Evolutionary conservation across 2,888 invertebrate genomes (phyloP).

Genomic region (Geotrupes spiniger): DNA sequence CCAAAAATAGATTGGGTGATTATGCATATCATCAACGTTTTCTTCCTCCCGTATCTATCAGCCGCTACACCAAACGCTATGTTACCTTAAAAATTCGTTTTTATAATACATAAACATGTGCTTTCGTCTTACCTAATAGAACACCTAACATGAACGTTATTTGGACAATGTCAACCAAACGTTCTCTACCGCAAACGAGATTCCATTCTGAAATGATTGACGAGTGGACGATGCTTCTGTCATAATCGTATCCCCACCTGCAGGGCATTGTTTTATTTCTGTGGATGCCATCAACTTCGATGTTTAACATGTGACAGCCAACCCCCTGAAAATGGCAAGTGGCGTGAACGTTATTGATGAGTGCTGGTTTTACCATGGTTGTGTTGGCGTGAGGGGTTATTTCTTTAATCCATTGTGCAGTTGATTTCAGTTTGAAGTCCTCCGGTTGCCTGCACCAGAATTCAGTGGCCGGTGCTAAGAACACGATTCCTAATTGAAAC

Average conservation of each 20-base stretch:
- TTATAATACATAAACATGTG: not conserved
- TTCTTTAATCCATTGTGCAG: slow-evolving; percentile 49
- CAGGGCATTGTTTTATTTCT: slow-evolving; percentile 33
- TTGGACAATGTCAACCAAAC: slow-evolving; percentile 59
- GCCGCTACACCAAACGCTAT: slow-evolving; percentile 60
- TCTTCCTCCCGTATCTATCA: slow-evolving; percentile 62
- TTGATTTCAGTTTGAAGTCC: slow-evolving; percentile 35
- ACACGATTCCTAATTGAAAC: slow-evolving; percentile 62
- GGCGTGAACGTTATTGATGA: no score
- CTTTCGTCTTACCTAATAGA: slow-evolving; percentile 49
- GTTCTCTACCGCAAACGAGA: slow-evolving; percentile 60
- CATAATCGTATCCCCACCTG: slow-evolving; percentile 52
- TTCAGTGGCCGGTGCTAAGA: slow-evolving; percentile 59
- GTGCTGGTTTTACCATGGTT: no score
- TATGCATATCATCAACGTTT: slow-evolving; percentile 57
- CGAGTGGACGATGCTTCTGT: slow-evolving; percentile 56
- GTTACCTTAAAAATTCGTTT: slow-evolving; percentile 47
- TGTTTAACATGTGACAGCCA: slow-evolving; percentile 38
- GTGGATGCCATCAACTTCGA: slow-evolving; percentile 20
- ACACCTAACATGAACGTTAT: slow-evolving; percentile 63
- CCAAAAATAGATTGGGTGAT: slow-evolving; percentile 56
- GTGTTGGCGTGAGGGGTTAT: no score
- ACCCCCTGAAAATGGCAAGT: slow-evolving; percentile 16
- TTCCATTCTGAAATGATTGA: slow-evolving; percentile 67
- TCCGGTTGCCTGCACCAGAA: slow-evolving; percentile 55